These are phyloP conservation scores for Colletes gigas DNA, from an alignment of 1,140 invertebrate genomes.

Conservation along the genomic window DNA sequence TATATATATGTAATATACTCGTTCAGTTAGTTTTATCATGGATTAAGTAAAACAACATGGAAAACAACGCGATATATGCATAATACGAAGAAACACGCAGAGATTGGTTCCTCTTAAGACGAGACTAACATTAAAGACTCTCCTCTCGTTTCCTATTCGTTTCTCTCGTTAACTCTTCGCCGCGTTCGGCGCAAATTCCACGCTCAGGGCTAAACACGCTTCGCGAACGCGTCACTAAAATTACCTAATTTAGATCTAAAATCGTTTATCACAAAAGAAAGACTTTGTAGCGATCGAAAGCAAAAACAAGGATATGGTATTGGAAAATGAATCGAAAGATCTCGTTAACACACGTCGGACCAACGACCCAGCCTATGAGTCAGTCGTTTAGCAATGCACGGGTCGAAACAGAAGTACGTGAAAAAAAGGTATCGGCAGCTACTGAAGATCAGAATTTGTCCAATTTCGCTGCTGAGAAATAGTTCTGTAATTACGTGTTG, in stretches of 20 bases:
- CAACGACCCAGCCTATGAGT: no score
- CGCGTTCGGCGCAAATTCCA: neutral
- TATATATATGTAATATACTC: constrained; percentile 9
- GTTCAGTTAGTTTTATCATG: constrained; percentile 39
- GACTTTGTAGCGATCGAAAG: neutral
- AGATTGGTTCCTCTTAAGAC: constrained; percentile 38
- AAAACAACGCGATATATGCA: constrained; percentile 26
- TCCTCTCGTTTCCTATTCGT: neutral
- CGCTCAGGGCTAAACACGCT: neutral
- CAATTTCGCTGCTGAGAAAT: no score
- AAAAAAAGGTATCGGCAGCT: no score
- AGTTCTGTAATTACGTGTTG: no score
- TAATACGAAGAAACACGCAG: constrained; percentile 44
- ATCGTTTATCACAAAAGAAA: neutral
- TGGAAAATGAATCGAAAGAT: neutral
- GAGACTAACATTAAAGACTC: constrained; percentile 19
- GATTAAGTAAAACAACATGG: constrained; percentile 40
- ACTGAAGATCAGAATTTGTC: no score
- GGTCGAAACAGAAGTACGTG: no score
- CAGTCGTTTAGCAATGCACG: no score
- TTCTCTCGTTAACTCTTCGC: neutral
- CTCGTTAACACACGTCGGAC: no score
- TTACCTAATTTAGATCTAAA: neutral
- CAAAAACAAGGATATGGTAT: neutral
- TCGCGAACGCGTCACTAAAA: neutral